These are phyloP conservation scores for Argyresthia albistria DNA, from an alignment of 2,888 invertebrate genomes.

Conservation along the genomic window DNA sequence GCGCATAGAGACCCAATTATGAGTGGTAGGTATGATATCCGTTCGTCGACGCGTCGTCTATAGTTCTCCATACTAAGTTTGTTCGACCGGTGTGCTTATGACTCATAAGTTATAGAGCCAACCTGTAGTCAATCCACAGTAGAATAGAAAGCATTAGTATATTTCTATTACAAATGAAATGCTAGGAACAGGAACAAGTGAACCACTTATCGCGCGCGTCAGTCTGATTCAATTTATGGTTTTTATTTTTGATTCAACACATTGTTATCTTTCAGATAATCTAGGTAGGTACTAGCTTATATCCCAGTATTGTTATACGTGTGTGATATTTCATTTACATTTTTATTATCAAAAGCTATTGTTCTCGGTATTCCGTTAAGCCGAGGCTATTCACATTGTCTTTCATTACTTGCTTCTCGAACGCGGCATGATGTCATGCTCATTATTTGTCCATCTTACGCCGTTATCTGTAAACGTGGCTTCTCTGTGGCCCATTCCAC, in stretches of 20 bases:
- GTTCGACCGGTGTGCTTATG: too few relatives aligned
- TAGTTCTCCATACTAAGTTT: too few relatives aligned
- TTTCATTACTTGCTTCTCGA: constrained; percentile 16
- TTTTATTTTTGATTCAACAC: constrained; percentile 5
- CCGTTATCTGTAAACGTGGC: constrained; percentile 23
- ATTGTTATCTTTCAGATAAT: not conserved
- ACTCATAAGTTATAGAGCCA: too few relatives aligned
- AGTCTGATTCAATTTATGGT: not conserved
- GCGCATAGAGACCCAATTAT: constrained; percentile 9
- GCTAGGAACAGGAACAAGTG: not conserved
- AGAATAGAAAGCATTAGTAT: too few relatives aligned
- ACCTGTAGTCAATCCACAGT: too few relatives aligned
- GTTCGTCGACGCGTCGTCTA: too few relatives aligned
- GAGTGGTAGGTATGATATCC: constrained; percentile 26
- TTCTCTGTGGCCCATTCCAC: constrained; percentile 24
- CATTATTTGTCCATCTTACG: constrained; percentile 27
- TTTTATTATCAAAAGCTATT: constrained; percentile 35
- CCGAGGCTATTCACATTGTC: constrained; percentile 38
- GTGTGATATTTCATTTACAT: constrained; percentile 28
- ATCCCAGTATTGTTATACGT: constrained; percentile 15
- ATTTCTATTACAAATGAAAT: too few relatives aligned
- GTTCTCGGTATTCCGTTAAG: constrained; percentile 34
- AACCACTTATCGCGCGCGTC: not conserved
- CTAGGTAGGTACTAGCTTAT: not conserved
- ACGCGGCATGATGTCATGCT: constrained; percentile 39